These are phyloP conservation scores for Caenorhabditis latens DNA, from an alignment of 1,140 invertebrate species.

Conservation along the genomic window DNA sequence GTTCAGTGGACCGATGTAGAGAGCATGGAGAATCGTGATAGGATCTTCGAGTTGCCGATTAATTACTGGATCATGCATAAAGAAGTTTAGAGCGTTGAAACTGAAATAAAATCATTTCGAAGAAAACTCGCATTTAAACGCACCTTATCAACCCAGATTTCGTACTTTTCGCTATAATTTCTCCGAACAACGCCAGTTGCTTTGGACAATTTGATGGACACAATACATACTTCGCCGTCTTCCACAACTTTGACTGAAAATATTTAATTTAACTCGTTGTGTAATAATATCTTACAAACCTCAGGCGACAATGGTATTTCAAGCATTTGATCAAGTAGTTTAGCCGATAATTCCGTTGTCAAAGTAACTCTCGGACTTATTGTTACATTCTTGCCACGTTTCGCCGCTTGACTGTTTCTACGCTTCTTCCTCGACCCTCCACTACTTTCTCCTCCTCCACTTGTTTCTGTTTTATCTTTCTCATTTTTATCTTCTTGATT, in stretches of 20 bases:
- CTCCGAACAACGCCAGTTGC: conserved; percentile 12
- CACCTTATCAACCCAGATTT: not conserved
- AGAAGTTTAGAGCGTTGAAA: conserved; percentile 13
- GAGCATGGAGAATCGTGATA: conserved; percentile 29
- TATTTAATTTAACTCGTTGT: not conserved
- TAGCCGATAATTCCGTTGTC: not conserved
- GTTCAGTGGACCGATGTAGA: conserved; percentile 47
- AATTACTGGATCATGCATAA: conserved; percentile 23
- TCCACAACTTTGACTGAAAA: conserved; percentile 54
- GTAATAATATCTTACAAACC: not conserved
- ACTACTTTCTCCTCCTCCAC: not conserved
- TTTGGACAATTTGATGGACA: not conserved
- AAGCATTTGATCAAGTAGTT: conserved; percentile 4
- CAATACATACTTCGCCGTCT: conserved; percentile 29
- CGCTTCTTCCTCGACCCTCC: conserved; percentile 3
- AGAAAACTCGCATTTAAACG: not conserved
- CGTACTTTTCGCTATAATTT: not conserved
- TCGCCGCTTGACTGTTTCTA: not conserved
- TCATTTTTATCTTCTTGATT: not conserved
- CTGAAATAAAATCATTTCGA: conserved; percentile 15
- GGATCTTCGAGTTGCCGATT: conserved; percentile 10
- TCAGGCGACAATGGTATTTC: conserved; percentile 22
- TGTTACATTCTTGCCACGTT: conserved; percentile 48
- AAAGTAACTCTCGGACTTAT: conserved; percentile 6
- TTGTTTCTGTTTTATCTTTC: not conserved